Percentiles rank a stretch among this genome's conserved stretches.
phyloP scores from a whole-genome alignment of 2,888 invertebrate species.

The Griposia aprilina region DNA sequence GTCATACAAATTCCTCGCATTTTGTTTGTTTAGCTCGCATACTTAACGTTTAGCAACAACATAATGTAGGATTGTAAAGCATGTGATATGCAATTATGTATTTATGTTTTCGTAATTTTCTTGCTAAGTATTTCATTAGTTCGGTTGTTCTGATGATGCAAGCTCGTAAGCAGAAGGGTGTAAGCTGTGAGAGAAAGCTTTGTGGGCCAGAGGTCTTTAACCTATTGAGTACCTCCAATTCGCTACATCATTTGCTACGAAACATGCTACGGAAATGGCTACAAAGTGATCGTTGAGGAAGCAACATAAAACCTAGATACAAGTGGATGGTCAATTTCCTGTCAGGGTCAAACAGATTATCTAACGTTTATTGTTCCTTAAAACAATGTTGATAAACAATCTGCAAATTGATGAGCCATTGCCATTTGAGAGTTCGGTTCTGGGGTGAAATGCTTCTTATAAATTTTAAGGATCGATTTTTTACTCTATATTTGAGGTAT shows the following conservation, averaged over 20 bases:
- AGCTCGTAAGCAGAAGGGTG: conserved; percentile 15
- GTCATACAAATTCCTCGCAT: conserved; percentile 80
- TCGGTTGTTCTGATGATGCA: conserved; percentile 13
- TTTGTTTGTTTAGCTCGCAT: conserved; percentile 71
- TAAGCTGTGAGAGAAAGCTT: neutral
- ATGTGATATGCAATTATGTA: conserved; percentile 24
- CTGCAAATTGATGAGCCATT: neutral
- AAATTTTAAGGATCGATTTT: neutral
- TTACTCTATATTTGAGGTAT: neutral
- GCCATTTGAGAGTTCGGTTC: neutral
- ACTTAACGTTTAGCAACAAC: conserved; percentile 56
- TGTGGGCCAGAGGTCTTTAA: conserved; percentile 13
- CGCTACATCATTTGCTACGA: conserved; percentile 18
- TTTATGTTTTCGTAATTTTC: conserved; percentile 23
- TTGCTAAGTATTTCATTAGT: neutral
- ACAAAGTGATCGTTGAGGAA: conserved; percentile 43
- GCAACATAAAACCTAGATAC: conserved; percentile 30
- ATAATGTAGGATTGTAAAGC: conserved; percentile 29
- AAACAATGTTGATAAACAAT: conserved; percentile 29
- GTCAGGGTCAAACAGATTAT: conserved; percentile 24
- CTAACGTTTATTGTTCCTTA: conserved; percentile 1
- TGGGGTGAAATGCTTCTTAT: neutral
- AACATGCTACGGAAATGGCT: conserved; percentile 47
- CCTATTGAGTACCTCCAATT: conserved; percentile 5
- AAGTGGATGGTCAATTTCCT: conserved; percentile 34